A percentile compares a stretch with the other conserved stretches of the same genome.
These are phyloP conservation scores for Eupithecia vulgata DNA, from an alignment of 2,888 invertebrate genomes.

Conservation along the genomic window DNA sequence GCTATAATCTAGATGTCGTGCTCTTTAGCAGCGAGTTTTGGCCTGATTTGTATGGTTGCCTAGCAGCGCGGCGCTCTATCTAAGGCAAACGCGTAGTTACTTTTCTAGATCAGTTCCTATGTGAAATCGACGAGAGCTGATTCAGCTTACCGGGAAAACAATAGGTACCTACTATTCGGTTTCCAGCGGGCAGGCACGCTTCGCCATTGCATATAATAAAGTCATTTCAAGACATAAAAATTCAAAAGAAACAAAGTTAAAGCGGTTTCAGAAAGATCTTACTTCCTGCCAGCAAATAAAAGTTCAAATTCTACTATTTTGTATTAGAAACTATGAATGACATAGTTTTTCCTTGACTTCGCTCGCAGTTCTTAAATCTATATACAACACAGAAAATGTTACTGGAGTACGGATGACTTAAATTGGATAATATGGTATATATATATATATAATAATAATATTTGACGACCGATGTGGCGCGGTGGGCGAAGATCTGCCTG, in stretches of 20 bases:
- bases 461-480: too few species aligned
- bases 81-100: too few species aligned
- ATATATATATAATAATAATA: too few species aligned
- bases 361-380: neutral
- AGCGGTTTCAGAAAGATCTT: neutral
- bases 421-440: too few species aligned
- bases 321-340: neutral
- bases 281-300: neutral
- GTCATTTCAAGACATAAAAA: neutral
- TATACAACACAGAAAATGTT: neutral
- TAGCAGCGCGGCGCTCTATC: too few species aligned
- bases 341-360: neutral
- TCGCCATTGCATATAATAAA: neutral
- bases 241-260: neutral
- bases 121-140: neutral
- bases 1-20: too few species aligned
- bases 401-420: neutral
- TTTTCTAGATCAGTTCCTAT: too few species aligned
- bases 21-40: too few species aligned
- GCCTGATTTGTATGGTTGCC: too few species aligned
- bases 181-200: neutral
- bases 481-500: too few species aligned
- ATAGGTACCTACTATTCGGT: neutral
- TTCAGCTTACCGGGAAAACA: neutral
- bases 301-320: neutral